These are phyloP conservation scores for Oophaga sylvatica DNA, from an alignment of 2,797 vertebrate genomes.

Conservation along the genomic window DNA sequence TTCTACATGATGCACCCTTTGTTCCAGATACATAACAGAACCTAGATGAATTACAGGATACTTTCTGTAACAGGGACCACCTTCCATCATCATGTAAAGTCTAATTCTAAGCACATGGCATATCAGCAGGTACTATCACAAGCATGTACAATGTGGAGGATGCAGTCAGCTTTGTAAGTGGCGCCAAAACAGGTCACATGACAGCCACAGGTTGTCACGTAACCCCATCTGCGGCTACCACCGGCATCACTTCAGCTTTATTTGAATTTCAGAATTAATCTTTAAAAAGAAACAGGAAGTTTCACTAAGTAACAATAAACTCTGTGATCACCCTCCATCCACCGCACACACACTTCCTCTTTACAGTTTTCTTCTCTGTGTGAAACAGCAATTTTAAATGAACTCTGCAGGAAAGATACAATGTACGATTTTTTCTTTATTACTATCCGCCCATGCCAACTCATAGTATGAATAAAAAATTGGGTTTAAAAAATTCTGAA, in stretches of 20 bases:
- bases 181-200: slow-evolving; percentile 64
- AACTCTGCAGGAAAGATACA: slow-evolving; percentile 35
- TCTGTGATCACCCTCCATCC: slow-evolving; percentile 35
- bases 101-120: neutral
- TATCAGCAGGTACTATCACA: neutral
- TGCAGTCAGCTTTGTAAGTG: slow-evolving; percentile 62
- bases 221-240: slow-evolving; percentile 55
- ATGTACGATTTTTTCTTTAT: neutral
- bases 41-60: neutral
- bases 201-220: slow-evolving; percentile 35
- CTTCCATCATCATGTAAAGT: neutral
- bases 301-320: slow-evolving; percentile 52
- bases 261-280: slow-evolving; percentile 75
- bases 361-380: neutral
- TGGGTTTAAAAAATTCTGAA: neutral
- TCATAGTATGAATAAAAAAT: neutral
- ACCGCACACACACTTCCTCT: slow-evolving; percentile 45
- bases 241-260: slow-evolving; percentile 66
- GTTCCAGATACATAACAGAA: too few species aligned
- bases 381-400: slow-evolving; percentile 50
- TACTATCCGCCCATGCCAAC: neutral
- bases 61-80: neutral
- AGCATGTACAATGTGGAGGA: slow-evolving; percentile 11
- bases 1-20: too few species aligned
- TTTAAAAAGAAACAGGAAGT: slow-evolving; percentile 84